Conservation (phyloP, 64 coral and sea anemone species). For the Dendrophyllia cribrosa region DNA sequence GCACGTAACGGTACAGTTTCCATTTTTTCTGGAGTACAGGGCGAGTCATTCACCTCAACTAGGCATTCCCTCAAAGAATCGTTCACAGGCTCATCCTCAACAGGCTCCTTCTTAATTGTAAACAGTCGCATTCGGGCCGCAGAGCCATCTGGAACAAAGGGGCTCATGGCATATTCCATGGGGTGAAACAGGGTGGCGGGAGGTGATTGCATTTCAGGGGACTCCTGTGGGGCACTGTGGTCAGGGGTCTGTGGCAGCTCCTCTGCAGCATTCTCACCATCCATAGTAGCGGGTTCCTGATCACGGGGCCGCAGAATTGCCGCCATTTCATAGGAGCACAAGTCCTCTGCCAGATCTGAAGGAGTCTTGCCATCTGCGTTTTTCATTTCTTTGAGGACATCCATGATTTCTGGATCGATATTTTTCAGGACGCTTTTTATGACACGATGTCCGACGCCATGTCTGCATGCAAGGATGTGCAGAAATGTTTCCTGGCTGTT, state of each 20-base stretch:
- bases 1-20: neutral
- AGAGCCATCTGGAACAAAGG: neutral
- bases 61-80: neutral
- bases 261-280: neutral
- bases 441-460: slow-evolving; percentile 13
- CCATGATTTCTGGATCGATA: slow-evolving; percentile 45
- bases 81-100: neutral
- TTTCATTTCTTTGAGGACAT: neutral
- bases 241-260: neutral
- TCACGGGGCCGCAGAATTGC: slow-evolving; percentile 23
- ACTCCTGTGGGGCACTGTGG: neutral
- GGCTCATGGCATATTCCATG: neutral
- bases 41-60: neutral
- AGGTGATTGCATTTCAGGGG: neutral
- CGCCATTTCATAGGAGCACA: slow-evolving; percentile 40
- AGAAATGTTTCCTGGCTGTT: slow-evolving; percentile 18
- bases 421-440: slow-evolving; percentile 12
- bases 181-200: neutral
- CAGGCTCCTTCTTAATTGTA: slow-evolving; percentile 4
- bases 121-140: neutral
- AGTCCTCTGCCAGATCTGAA: slow-evolving; percentile 34
- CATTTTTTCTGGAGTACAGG: neutral
- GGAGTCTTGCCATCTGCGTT: slow-evolving; percentile 5
- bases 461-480: slow-evolving; percentile 38
- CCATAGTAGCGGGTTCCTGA: neutral